Percentiles rank a stretch among this genome's conserved stretches.
Conservation (phyloP, 2,113 vertebrate species). For the Melanerpes aurifrons region DNA sequence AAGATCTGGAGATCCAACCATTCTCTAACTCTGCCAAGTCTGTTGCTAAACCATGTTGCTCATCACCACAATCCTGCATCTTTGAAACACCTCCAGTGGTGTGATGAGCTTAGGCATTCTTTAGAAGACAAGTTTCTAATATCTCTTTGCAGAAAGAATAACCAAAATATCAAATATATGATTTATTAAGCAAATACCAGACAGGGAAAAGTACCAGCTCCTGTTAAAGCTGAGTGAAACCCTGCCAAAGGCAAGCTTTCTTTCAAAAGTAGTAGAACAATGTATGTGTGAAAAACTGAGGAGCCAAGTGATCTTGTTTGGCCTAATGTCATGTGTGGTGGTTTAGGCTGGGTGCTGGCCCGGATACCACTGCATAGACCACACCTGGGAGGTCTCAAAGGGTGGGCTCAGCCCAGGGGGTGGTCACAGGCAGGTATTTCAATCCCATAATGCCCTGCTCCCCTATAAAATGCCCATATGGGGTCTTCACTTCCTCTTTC, state of each 20-base stretch:
- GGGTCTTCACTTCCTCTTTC: too few species aligned
- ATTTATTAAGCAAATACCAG: background rate
- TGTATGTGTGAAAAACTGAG: background rate
- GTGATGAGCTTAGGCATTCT: background rate
- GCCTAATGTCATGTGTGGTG: background rate
- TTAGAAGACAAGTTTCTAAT: background rate
- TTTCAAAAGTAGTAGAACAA: background rate
- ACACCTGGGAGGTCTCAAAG: too few species aligned
- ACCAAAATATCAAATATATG: background rate
- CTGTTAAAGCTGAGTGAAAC: background rate
- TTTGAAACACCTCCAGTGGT: background rate
- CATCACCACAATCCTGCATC: too few species aligned
- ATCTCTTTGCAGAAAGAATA: background rate
- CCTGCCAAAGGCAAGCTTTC: background rate
- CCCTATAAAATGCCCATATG: too few species aligned
- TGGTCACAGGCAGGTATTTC: too few species aligned
- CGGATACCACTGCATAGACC: too few species aligned
- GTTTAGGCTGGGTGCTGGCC: too few species aligned
- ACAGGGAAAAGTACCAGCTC: background rate
- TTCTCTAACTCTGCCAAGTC: too few species aligned
- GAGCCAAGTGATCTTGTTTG: background rate
- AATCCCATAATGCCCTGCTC: too few species aligned
- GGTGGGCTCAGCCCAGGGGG: too few species aligned
- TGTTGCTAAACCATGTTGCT: too few species aligned
- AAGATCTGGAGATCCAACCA: too few species aligned